Evolutionary conservation across 2,113 vertebrate species (phyloP), one percentile per base, ranked within the genome.

Genomic region (Festucalex cinctus): DNA sequence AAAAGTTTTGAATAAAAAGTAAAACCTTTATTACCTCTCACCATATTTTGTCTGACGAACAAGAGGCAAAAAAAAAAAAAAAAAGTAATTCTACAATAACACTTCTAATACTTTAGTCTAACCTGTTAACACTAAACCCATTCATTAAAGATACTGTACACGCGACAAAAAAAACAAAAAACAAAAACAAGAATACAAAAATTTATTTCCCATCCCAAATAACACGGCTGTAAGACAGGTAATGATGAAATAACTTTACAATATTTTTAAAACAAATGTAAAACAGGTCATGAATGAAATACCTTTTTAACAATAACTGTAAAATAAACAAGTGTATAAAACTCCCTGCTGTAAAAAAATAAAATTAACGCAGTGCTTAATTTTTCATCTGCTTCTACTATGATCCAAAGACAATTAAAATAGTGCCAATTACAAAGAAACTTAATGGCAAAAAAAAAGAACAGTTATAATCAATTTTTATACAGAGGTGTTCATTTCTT

Each of bases 401-500:
- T 16, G 5, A 44, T 44, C 2, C 1, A 41, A 41, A 9, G 12
- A 10, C 9, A 44, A 5, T 44, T 57, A 69, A 78, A 76, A 81
- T 36, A 24, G 3, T n/a, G 9, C 22, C 51, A 64, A 74, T 9
- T 61, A 46, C 65, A 65, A 71, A 56, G n/a, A 28, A 16, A 9
- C 6, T n/a, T n/a, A 62, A 44, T 3, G 48, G 63, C 3, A 73
- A 81, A 75, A 24, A 5, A 3, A 13, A 53, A 71, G 63, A 77
- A 36, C 2, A 1, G 5, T n/a, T n/a, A 3, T 17, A 3, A 61
- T 57, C n/a, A 60, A 28, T 26, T 8, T 56, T 68, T 71, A 58
- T 49, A 80, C 65, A 79, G 54, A 84, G n/a, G 61, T 1, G n/a
- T 2, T 26, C 69, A 89, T 76, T 89, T 87, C 58, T 78, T 91